phyloP scores from a whole-genome alignment of 2,888 invertebrate genomes.

The Macaria notata region DNA sequence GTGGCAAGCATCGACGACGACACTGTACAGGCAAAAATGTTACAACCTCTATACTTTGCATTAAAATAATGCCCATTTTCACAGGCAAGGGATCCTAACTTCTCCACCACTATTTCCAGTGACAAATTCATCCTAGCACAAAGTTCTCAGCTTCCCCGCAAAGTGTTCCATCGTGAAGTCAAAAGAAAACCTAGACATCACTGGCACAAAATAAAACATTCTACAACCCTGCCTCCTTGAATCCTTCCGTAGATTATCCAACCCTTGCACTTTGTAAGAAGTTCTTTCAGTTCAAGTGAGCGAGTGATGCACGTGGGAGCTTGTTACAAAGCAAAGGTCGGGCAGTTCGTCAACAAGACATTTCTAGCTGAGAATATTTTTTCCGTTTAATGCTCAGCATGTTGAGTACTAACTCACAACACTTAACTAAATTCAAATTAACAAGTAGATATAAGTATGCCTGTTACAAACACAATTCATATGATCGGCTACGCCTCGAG shows the following conservation, averaged over 20 bases:
- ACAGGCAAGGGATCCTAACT: constrained; percentile 83
- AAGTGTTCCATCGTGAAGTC: constrained; percentile 75
- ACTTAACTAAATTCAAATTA: constrained; percentile 56
- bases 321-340: constrained; percentile 78
- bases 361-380: constrained; percentile 76
- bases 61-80: constrained; percentile 94
- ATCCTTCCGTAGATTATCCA: constrained; percentile 65
- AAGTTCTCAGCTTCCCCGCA: constrained; percentile 81
- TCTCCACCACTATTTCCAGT: constrained; percentile 75
- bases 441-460: constrained; percentile 44
- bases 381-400: constrained; percentile 83
- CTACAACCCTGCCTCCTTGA: constrained; percentile 64
- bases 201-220: constrained; percentile 62
- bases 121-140: constrained; percentile 74
- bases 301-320: constrained; percentile 56
- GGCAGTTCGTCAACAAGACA: constrained; percentile 79
- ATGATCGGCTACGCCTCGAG: constrained; percentile 61
- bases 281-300: constrained; percentile 57
- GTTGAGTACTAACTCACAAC: constrained; percentile 66
- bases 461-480: constrained; percentile 56
- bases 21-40: constrained; percentile 76
- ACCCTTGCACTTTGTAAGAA: constrained; percentile 74
- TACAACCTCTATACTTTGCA: constrained; percentile 96
- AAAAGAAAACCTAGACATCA: constrained; percentile 74
- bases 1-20: constrained; percentile 63